Base-by-base conservation (phyloP, 2,888 invertebrate species). In the Luperina testacea region DNA sequence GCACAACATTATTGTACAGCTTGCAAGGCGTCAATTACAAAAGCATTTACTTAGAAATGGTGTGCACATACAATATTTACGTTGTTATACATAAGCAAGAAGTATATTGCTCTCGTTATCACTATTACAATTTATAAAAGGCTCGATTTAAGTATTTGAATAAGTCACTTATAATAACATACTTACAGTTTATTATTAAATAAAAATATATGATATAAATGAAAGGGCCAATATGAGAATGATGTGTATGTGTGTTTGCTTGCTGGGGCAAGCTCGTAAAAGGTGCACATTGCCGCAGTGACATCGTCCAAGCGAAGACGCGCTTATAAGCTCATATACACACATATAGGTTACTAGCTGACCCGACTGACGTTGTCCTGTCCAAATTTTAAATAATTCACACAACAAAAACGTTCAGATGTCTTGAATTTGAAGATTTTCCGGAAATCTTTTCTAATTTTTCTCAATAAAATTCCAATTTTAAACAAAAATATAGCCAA, bases 81-180 rank as follows among this genome's bases (percentile, higher is more conserved):
- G 27, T 53, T 79, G 53, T 59, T 72, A 63, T 51, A 73, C 38
- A 24, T 59, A 73, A 59, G 59, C 42, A 67, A 64, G 42, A 75
- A 76, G 63, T 80, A 74, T 80, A 81, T 83, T 89, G 72, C 73
- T 87, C 77, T 76, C 17, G 72, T 68, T 84, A 82, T 89, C 72
- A 83, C 78, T 77, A 72, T 77, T 70, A 32, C 38, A 72, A 57
- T 67, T 20, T 45, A 48, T 42, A 53, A 59, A 61, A 77, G 81
- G 48, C 48, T 84, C 17, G n/a, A 69, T 72, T 69, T 57, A 72
- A 32, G 20, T 84, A 59, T 72, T 63, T 69, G 57, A 72, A 65
- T 20, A 68, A 53, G 57, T 71, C 45, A 59, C 32, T n/a, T 57
- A 70, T 5, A 57, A 53, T 61, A 48, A 13, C 15, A 13, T 64